A percentile compares a stretch with the other conserved stretches of the same genome.
phyloP scores from a whole-genome alignment of 2,797 vertebrate genomes.

The Perodicticus potto region DNA sequence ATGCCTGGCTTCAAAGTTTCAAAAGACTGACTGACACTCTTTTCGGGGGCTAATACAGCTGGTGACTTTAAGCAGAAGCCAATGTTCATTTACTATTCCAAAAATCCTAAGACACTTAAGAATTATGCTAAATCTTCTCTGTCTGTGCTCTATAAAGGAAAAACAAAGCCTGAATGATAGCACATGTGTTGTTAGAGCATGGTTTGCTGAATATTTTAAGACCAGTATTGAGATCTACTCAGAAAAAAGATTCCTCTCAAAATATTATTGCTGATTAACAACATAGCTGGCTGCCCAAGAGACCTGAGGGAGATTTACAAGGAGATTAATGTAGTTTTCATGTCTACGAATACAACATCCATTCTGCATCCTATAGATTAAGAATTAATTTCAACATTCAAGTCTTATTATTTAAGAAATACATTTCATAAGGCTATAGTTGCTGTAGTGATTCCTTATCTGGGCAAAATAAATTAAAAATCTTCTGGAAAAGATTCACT shows the following conservation, averaged over 20 bases:
- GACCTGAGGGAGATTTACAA: not conserved
- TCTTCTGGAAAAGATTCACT: not conserved
- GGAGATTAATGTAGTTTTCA: not conserved
- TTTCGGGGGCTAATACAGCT: not conserved
- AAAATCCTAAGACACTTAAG: not conserved
- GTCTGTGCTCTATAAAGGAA: not conserved
- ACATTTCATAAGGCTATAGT: too few relatives aligned
- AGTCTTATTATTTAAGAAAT: not conserved
- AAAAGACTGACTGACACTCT: not conserved
- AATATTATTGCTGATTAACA: not conserved
- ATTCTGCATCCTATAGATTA: not conserved
- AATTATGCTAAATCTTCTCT: not conserved
- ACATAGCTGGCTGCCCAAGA: not conserved
- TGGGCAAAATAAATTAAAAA: not conserved
- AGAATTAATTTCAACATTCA: not conserved
- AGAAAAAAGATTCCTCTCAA: not conserved
- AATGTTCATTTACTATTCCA: not conserved
- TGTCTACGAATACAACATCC: not conserved
- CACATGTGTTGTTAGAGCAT: not conserved
- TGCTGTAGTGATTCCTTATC: not conserved
- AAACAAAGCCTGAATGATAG: not conserved
- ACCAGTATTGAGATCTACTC: not conserved
- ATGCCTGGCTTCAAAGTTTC: not conserved
- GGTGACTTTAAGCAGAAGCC: not conserved
- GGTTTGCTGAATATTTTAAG: not conserved